Evolutionary conservation across 1,140 invertebrate species (phyloP).

Genomic region (Coelopa frigida): DNA sequence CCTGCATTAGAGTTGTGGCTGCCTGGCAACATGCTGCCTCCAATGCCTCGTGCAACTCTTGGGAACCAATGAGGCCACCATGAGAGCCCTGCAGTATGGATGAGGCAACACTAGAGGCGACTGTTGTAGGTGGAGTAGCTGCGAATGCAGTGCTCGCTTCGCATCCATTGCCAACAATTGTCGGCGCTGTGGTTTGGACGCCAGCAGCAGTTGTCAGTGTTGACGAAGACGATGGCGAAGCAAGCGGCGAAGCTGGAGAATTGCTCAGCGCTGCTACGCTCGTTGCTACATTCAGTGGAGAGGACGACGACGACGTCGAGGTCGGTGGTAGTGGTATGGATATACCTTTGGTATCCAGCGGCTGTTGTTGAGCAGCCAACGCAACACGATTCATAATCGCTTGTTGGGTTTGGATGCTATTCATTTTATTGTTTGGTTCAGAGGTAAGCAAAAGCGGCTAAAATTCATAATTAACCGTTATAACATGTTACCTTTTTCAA

Average conservation of each 20-base stretch:
- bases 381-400: conserved; percentile 16
- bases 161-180: too few species aligned
- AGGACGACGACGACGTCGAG: conserved; percentile 18
- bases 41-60: conserved; percentile 11
- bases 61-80: neutral
- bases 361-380: conserved; percentile 19
- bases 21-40: conserved; percentile 17
- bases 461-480: too few species aligned
- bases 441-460: too few species aligned
- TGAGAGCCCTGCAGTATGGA: conserved; percentile 6
- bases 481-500: too few species aligned
- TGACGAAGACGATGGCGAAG: conserved; percentile 46
- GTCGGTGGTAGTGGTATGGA: too few species aligned
- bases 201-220: conserved; percentile 32
- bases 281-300: conserved; percentile 21
- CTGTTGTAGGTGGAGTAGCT: conserved; percentile 32
- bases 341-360: too few species aligned
- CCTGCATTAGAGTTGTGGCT: too few species aligned
- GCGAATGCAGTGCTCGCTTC: conserved; percentile 35
- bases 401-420: conserved; percentile 13
- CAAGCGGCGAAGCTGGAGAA: conserved; percentile 38
- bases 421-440: too few species aligned
- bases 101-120: conserved; percentile 15
- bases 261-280: conserved; percentile 25
- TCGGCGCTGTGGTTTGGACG: too few species aligned